Evolutionary conservation across 2,797 vertebrate species (phyloP).

Genomic region (Eulemur mongoz): DNA sequence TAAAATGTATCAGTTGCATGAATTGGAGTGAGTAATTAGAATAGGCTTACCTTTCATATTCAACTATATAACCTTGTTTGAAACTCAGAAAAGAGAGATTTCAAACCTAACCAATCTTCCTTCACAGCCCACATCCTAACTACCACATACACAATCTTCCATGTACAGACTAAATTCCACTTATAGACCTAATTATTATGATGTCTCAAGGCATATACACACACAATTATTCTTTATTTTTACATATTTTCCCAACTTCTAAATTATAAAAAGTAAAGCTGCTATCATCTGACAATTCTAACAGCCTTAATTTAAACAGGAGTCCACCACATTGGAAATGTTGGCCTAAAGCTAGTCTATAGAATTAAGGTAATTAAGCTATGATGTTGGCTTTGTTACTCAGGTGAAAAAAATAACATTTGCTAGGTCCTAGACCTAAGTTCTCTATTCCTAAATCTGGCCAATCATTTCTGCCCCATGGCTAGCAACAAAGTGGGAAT

Average conservation of each 20-base stretch:
- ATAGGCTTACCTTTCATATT: not conserved
- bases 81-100: slow-evolving; percentile 22
- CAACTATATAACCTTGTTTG: not conserved
- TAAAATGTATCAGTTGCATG: not conserved
- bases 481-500: not conserved
- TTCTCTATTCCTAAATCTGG: not conserved
- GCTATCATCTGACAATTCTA: not conserved
- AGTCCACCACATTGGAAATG: not conserved
- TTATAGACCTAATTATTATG: not conserved
- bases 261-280: not conserved
- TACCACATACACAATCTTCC: not conserved
- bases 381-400: not conserved
- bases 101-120: not conserved
- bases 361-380: not conserved
- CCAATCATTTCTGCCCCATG: not conserved
- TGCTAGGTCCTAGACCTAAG: not conserved
- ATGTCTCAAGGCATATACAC: not conserved
- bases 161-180: not conserved
- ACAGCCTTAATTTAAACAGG: not conserved
- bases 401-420: not conserved
- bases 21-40: not conserved
- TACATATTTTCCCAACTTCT: not conserved
- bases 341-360: not conserved
- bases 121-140: not conserved
- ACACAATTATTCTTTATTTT: not conserved